A percentile compares a stretch with the other conserved stretches of the same genome.
phyloP scores from a whole-genome alignment of 37 sponge, comb jelly and placozoan species.

The Cliona cf. orientalis region DNA sequence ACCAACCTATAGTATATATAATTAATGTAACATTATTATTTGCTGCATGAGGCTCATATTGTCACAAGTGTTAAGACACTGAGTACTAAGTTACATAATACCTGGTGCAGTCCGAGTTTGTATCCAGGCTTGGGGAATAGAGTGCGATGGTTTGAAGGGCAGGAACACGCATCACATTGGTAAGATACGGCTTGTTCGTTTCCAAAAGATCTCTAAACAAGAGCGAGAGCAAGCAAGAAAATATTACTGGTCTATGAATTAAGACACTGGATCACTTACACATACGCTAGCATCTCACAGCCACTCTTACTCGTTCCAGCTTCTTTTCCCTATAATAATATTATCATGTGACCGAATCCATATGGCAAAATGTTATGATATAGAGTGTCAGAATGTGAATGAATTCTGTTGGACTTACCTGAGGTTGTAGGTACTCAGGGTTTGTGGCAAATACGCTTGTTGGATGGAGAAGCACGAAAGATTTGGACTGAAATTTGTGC shows the following conservation, averaged over 20 bases:
- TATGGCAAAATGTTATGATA: background rate
- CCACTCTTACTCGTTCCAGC: background rate
- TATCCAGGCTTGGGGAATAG: slow-evolving; percentile 78
- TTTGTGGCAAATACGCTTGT: slow-evolving; percentile 83
- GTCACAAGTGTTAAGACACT: too few relatives aligned
- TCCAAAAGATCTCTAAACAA: slow-evolving; percentile 83
- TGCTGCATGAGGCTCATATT: too few relatives aligned
- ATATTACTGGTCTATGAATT: too few relatives aligned
- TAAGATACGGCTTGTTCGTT: slow-evolving; percentile 93
- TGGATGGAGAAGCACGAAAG: slow-evolving; percentile 83
- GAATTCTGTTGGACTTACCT: background rate
- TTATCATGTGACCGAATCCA: too few relatives aligned
- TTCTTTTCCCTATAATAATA: too few relatives aligned
- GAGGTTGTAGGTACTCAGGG: slow-evolving; percentile 71
- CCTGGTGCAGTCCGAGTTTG: slow-evolving; percentile 83
- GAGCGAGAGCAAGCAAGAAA: too few relatives aligned
- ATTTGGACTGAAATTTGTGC: slow-evolving; percentile 59
- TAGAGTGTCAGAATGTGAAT: too few relatives aligned
- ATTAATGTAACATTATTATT: too few relatives aligned
- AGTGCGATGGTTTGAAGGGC: slow-evolving; percentile 82
- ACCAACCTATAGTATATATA: too few relatives aligned
- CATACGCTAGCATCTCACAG: slow-evolving; percentile 68
- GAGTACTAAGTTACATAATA: too few relatives aligned
- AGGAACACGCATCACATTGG: slow-evolving; percentile 75
- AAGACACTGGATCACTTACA: too few relatives aligned